These are phyloP conservation scores for Drosophila erecta DNA, from an alignment of 1,140 invertebrate genomes.

Conservation along the genomic window DNA sequence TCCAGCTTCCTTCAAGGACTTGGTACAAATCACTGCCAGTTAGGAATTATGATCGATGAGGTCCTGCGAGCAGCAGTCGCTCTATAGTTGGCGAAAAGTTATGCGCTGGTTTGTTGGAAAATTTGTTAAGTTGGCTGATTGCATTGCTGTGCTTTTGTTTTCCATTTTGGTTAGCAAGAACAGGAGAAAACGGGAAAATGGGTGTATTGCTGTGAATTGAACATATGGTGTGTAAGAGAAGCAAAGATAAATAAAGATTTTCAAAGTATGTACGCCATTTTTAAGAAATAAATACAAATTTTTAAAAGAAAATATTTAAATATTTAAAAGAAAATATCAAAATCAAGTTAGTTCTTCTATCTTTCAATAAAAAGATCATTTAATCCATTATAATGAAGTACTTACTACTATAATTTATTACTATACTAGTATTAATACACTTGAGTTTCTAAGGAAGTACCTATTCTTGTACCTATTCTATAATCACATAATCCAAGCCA, in stretches of 20 bases:
- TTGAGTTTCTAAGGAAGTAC: too few relatives aligned
- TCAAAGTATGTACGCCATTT: too few relatives aligned
- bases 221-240: neutral
- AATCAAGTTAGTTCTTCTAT: too few relatives aligned
- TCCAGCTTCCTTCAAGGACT: slow-evolving; percentile 61
- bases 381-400: too few relatives aligned
- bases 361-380: too few relatives aligned
- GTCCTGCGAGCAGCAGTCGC: slow-evolving; percentile 45
- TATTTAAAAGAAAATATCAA: too few relatives aligned
- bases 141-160: slow-evolving; percentile 38
- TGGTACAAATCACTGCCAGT: slow-evolving; percentile 77
- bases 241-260: neutral
- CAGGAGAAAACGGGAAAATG: neutral
- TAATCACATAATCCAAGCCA: neutral
- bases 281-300: too few relatives aligned
- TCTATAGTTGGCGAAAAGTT: slow-evolving; percentile 45
- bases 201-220: neutral
- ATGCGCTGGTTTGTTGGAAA: slow-evolving; percentile 66
- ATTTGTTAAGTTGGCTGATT: slow-evolving; percentile 78
- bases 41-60: slow-evolving; percentile 80
- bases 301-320: too few relatives aligned
- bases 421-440: too few relatives aligned
- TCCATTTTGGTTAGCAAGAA: neutral
- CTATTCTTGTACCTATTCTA: too few relatives aligned
- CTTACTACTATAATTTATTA: too few relatives aligned